phyloP scores from a whole-genome alignment of 1,140 invertebrate species.

The Druon quercuslanigerum region DNA sequence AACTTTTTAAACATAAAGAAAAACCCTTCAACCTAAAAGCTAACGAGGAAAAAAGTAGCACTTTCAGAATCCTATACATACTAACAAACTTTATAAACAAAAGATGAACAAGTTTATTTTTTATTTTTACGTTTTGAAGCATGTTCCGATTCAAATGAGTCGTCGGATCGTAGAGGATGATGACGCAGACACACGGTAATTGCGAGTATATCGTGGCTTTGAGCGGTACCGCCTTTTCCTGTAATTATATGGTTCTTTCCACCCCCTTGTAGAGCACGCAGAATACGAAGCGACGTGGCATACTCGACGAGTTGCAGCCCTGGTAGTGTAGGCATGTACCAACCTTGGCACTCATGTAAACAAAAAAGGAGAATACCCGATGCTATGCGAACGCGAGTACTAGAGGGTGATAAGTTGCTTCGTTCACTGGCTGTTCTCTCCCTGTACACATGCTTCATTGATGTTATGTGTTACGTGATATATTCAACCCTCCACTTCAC shows the following conservation, averaged over 20 bases:
- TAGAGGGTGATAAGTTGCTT: constrained; percentile 23
- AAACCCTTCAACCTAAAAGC: no score
- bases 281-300: constrained; percentile 40
- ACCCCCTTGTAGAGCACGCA: constrained; percentile 38
- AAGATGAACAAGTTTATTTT: neutral
- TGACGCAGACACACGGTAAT: constrained; percentile 50
- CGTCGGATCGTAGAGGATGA: constrained; percentile 36
- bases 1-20: no score
- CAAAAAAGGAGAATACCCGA: constrained; percentile 7
- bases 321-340: neutral
- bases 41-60: no score
- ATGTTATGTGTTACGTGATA: constrained; percentile 3
- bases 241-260: constrained; percentile 59
- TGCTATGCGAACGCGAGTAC: constrained; percentile 13
- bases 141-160: neutral
- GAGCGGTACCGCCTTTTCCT: constrained; percentile 51
- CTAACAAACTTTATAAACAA: neutral
- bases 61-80: no score
- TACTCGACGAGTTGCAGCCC: neutral
- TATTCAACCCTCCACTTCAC: constrained; percentile 7
- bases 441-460: constrained; percentile 20
- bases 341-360: neutral
- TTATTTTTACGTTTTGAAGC: neutral
- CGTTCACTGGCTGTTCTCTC: constrained; percentile 19
- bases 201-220: constrained; percentile 57